Conservation (phyloP, 2,113 vertebrate species). For the Seriola quinqueradiata region DNA sequence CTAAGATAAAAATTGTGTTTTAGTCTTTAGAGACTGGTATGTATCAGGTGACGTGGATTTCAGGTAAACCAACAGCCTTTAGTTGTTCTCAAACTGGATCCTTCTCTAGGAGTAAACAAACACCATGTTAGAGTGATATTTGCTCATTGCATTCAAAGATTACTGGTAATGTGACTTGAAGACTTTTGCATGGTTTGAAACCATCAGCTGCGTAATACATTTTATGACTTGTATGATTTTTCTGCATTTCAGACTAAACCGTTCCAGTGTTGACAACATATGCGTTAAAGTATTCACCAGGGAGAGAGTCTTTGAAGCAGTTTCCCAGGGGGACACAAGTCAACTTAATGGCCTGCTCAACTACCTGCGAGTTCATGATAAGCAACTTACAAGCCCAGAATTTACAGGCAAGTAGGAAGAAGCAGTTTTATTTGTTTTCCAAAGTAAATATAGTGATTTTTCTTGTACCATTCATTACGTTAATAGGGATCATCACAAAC, state of each 20-base stretch:
- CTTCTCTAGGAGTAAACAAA: no score
- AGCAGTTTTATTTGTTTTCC: not conserved
- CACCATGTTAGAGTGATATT: not conserved
- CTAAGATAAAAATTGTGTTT: not conserved
- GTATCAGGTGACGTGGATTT: not conserved
- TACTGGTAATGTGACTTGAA: not conserved
- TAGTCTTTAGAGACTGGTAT: not conserved
- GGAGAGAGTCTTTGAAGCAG: conserved; percentile 88
- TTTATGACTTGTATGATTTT: not conserved
- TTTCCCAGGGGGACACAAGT: conserved; percentile 82
- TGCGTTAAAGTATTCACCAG: conserved; percentile 39
- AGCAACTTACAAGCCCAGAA: conserved; percentile 87
- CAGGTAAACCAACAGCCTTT: not conserved
- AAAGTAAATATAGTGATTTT: not conserved
- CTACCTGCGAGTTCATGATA: conserved; percentile 84
- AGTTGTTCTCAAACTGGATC: not conserved
- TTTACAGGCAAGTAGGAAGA: conserved; percentile 84
- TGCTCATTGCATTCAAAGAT: not conserved
- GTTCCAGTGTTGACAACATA: rapidly evolving
- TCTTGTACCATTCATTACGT: not conserved
- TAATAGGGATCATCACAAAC: not conserved
- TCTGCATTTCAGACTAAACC: not conserved
- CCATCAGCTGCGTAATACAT: not conserved
- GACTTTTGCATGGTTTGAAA: not conserved
- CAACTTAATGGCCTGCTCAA: conserved; percentile 86